Percentiles rank a stretch among this genome's conserved stretches.
Evolutionary conservation across 2,888 invertebrate genomes (phyloP).

Genomic region (Drosophila nr. perissopoda): DNA sequence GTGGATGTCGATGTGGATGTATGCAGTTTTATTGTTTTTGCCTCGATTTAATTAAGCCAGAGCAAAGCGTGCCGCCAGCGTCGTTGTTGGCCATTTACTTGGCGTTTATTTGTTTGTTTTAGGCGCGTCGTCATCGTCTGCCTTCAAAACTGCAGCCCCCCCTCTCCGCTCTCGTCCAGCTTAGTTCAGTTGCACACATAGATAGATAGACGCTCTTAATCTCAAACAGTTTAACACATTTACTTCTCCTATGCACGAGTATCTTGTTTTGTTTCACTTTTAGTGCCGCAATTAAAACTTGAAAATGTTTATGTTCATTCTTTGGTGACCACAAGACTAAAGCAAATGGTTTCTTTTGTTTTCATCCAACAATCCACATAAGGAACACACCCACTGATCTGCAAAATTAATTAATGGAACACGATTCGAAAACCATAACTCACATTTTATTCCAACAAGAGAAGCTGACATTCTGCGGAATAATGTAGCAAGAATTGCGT

Average conservation of each 20-base stretch:
- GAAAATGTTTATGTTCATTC: conserved; percentile 74
- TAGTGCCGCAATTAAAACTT: conserved; percentile 77
- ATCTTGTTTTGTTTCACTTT: conserved; percentile 47
- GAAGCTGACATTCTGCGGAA: neutral
- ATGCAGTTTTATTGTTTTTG: conserved; percentile 70
- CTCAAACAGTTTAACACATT: conserved; percentile 68
- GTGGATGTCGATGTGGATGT: neutral
- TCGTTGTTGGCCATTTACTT: conserved; percentile 71
- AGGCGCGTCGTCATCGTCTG: conserved; percentile 72
- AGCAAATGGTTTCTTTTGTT: conserved; percentile 47
- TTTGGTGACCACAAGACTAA: conserved; percentile 70
- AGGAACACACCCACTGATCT: conserved; percentile 14
- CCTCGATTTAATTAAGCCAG: conserved; percentile 74
- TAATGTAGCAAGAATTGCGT: neutral
- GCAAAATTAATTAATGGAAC: neutral
- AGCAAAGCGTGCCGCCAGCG: conserved; percentile 74
- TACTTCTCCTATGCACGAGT: conserved; percentile 17
- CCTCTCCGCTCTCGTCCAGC: conserved; percentile 13
- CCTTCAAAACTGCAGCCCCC: conserved; percentile 19
- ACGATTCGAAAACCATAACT: neutral
- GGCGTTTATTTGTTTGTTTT: conserved; percentile 78
- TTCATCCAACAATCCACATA: conserved; percentile 22
- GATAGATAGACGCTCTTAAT: conserved; percentile 51
- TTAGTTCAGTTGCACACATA: conserved; percentile 30
- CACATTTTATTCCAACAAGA: neutral